Evolutionary conservation across 2,888 invertebrate genomes (phyloP).

Genomic region (Brenthis ino): DNA sequence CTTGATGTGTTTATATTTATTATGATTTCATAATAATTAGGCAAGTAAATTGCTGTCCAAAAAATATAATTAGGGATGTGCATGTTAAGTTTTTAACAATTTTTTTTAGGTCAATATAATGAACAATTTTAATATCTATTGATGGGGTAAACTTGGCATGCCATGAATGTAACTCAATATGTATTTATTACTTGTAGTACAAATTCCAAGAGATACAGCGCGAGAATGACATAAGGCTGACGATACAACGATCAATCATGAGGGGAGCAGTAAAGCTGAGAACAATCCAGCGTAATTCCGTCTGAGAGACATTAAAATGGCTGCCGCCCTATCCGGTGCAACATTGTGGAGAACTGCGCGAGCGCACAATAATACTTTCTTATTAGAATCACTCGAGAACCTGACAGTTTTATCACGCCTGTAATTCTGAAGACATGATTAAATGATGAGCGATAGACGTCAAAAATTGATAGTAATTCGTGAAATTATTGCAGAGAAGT

Average conservation of each 20-base stretch:
- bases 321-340: conserved; percentile 81
- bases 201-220: conserved; percentile 75
- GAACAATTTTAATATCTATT: conserved; percentile 12
- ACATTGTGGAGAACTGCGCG: conserved; percentile 66
- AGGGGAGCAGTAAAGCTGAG: conserved; percentile 78
- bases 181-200: conserved; percentile 75
- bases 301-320: conserved; percentile 80
- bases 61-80: neutral
- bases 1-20: neutral
- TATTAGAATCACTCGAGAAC: conserved; percentile 55
- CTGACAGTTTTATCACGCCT: conserved; percentile 46
- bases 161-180: conserved; percentile 71
- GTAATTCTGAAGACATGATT: conserved; percentile 40
- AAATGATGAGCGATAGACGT: conserved; percentile 39
- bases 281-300: conserved; percentile 83
- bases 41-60: neutral
- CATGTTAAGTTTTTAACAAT: conserved; percentile 3
- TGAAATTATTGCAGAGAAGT: conserved; percentile 35
- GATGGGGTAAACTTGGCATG: conserved; percentile 34
- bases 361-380: conserved; percentile 56
- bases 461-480: conserved; percentile 33
- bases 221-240: conserved; percentile 79
- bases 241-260: conserved; percentile 81
- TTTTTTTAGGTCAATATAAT: neutral
- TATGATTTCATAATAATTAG: neutral